phyloP scores from a whole-genome alignment of 1,140 invertebrate species.

The Condylostylus longicornis region DNA sequence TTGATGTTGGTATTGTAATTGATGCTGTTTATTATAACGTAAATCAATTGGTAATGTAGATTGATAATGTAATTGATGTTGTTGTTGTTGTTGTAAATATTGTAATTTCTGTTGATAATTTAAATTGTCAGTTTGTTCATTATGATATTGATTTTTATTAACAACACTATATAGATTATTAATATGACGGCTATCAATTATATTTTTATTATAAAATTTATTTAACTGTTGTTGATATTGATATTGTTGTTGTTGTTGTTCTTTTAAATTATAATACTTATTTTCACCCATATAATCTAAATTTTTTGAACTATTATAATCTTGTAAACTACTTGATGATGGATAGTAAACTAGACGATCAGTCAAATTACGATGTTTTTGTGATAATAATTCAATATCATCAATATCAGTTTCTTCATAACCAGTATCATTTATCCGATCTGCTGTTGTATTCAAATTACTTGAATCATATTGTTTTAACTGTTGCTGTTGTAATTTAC shows the following conservation, averaged over 20 bases:
- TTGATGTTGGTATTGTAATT: neutral
- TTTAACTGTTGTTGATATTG: slow-evolving; percentile 1
- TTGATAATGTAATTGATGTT: neutral
- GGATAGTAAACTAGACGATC: slow-evolving; percentile 27
- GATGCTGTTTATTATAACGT: neutral
- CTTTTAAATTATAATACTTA: neutral
- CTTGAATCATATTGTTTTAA: neutral
- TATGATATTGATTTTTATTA: no score
- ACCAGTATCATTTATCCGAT: no score
- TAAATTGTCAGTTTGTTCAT: no score
- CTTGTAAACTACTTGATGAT: slow-evolving; percentile 15
- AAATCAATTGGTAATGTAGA: neutral
- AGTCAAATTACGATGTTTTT: slow-evolving; percentile 14
- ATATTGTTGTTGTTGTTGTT: neutral
- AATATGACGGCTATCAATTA: no score
- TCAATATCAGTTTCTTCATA: slow-evolving; percentile 12
- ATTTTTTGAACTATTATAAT: slow-evolving; percentile 19
- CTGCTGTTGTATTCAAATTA: neutral
- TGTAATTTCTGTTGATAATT: slow-evolving; percentile 2
- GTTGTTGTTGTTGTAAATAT: neutral
- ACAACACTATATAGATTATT: no score
- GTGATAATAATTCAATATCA: slow-evolving; percentile 7
- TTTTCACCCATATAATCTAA: slow-evolving; percentile 15
- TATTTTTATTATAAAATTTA: neutral
- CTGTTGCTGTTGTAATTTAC: neutral